Conservation (phyloP, 2,797 vertebrate genomes). For the Hippocampus kuda region DNA sequence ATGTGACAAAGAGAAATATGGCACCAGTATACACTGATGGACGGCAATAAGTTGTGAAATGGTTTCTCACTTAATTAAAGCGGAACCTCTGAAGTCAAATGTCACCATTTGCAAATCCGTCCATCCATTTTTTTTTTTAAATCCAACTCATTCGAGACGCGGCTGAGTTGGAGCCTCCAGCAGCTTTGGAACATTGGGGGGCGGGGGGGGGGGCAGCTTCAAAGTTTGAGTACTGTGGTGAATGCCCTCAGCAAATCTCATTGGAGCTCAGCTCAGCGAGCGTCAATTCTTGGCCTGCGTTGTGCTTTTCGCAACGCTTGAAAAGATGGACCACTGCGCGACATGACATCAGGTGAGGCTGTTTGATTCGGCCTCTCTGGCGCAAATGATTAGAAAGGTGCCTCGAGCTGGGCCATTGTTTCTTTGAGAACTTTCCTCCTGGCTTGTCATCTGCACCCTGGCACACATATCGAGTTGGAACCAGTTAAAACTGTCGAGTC, state of each 20-base stretch:
- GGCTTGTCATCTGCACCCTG: no score
- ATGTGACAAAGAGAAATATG: neutral
- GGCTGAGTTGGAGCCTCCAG: neutral
- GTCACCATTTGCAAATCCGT: neutral
- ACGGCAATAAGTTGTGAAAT: neutral
- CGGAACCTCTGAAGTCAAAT: constrained; percentile 2
- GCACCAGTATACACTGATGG: neutral
- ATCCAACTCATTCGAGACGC: neutral
- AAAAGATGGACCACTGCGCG: no score
- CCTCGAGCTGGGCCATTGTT: no score
- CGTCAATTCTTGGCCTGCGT: no score
- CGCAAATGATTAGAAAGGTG: no score
- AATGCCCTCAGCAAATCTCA: neutral
- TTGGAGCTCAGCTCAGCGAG: neutral
- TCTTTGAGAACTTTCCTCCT: no score
- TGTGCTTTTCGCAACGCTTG: no score
- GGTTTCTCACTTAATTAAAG: neutral
- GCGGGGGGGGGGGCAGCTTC: neutral
- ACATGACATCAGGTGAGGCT: no score
- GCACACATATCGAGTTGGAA: no score
- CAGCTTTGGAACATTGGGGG: neutral
- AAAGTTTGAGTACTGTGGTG: neutral
- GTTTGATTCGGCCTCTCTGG: no score
- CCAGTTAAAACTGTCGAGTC: no score
- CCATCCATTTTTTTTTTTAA: neutral